Evolutionary conservation across 2,113 vertebrate species (phyloP).

Genomic region (Eleginops maclovinus): DNA sequence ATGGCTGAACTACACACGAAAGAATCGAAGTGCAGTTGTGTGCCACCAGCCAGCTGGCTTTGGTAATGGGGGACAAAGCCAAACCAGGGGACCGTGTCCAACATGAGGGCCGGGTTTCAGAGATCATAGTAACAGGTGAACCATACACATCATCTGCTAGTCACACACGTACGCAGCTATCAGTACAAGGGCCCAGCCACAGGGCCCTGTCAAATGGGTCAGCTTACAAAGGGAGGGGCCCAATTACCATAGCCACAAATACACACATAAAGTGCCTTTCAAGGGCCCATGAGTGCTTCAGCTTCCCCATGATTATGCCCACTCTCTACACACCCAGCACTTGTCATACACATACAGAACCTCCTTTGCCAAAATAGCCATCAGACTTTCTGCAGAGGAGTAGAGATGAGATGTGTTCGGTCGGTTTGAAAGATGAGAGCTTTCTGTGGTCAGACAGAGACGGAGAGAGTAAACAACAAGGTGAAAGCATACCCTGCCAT

Average conservation of each 20-base stretch:
- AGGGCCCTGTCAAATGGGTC: conserved; percentile 60
- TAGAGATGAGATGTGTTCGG: conserved; percentile 38
- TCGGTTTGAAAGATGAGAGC: conserved; percentile 49
- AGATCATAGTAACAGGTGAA: conserved; percentile 72
- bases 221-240: conserved; percentile 56
- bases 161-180: conserved; percentile 56
- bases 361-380: conserved; percentile 70
- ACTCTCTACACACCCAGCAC: conserved; percentile 65
- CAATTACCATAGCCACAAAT: conserved; percentile 72
- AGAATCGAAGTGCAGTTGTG: conserved; percentile 31
- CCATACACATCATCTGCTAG: conserved; percentile 71
- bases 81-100: conserved; percentile 75
- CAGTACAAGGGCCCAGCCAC: conserved; percentile 43
- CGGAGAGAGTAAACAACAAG: conserved; percentile 20
- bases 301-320: conserved; percentile 65
- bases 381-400: conserved; percentile 47
- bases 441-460: conserved; percentile 56
- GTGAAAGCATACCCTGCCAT: conserved; percentile 9
- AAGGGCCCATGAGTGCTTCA: conserved; percentile 64
- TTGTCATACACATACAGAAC: conserved; percentile 53
- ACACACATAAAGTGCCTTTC: conserved; percentile 74
- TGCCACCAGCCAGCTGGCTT: conserved; percentile 73
- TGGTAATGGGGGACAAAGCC: conserved; percentile 68
- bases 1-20: conserved; percentile 29
- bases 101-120: conserved; percentile 70